Evolutionary conservation across 2,113 vertebrate genomes (phyloP).

Genomic region (Oxyura jamaicensis): DNA sequence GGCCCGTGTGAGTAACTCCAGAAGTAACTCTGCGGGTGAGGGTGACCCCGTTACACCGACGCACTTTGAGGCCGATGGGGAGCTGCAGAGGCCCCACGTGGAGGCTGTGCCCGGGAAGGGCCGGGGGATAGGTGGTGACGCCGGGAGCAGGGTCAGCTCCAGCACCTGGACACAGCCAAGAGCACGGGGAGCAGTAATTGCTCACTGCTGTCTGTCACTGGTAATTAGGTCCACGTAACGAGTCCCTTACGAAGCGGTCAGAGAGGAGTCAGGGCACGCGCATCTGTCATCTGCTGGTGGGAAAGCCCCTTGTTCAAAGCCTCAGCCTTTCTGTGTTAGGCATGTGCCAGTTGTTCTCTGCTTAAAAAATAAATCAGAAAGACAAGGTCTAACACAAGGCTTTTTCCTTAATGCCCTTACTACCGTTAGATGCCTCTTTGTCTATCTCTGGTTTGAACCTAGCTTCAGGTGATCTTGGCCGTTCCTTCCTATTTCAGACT

Average conservation of each 20-base stretch:
- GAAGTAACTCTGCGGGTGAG: neutral
- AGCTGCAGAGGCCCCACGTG: neutral
- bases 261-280: neutral
- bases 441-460: no score
- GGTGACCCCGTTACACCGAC: neutral
- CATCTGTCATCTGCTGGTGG: neutral
- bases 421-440: no score
- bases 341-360: neutral
- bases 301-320: neutral
- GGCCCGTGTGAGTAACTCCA: neutral
- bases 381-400: neutral
- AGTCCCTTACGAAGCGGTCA: neutral
- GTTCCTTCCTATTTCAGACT: neutral
- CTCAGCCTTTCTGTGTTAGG: neutral
- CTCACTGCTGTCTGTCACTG: no score
- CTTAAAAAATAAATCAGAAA: neutral
- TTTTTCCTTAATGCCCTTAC: neutral
- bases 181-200: neutral
- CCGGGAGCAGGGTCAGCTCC: neutral
- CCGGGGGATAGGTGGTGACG: no score
- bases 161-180: accelerated
- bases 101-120: neutral
- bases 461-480: neutral
- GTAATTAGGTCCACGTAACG: no score
- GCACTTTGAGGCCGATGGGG: neutral